Conservation (phyloP, 2,888 invertebrate species). For the Drosophila putrida region DNA sequence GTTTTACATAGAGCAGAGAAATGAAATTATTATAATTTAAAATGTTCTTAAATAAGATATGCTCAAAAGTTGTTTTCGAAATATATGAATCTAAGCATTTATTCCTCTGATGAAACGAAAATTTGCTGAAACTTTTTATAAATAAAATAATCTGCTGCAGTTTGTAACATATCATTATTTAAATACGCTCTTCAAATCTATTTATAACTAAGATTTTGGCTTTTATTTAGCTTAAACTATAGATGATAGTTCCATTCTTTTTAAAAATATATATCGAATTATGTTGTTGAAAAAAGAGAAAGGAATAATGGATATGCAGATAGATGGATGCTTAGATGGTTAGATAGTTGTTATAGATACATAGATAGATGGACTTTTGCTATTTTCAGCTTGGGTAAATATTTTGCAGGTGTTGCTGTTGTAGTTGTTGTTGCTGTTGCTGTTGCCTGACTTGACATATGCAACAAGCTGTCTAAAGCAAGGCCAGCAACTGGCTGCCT, state of each 20-base stretch:
- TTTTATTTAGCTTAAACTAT: not conserved
- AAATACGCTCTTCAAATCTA: too few relatives aligned
- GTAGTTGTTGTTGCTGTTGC: slow-evolving; percentile 14
- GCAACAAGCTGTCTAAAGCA: slow-evolving; percentile 63
- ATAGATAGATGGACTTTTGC: slow-evolving; percentile 32
- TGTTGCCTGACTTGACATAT: slow-evolving; percentile 54
- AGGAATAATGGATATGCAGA: slow-evolving; percentile 57
- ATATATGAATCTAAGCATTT: too few relatives aligned
- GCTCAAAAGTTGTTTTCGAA: too few relatives aligned
- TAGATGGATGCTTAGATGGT: slow-evolving; percentile 32
- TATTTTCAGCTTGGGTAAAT: slow-evolving; percentile 20
- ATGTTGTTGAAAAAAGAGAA: slow-evolving; percentile 53
- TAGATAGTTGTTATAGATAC: slow-evolving; percentile 25
- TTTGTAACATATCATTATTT: too few relatives aligned
- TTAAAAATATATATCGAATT: slow-evolving; percentile 23
- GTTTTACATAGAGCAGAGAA: too few relatives aligned
- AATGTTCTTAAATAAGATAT: too few relatives aligned
- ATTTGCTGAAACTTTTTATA: too few relatives aligned
- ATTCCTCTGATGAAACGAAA: too few relatives aligned
- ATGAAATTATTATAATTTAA: too few relatives aligned
- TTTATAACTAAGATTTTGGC: not conserved
- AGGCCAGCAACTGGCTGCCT: slow-evolving; percentile 53
- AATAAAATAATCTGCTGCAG: too few relatives aligned
- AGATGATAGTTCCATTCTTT: slow-evolving; percentile 6
- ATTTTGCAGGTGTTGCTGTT: slow-evolving; percentile 28